phyloP scores from a whole-genome alignment of 2,113 vertebrate species.

The Neodontobutis hainanensis region DNA sequence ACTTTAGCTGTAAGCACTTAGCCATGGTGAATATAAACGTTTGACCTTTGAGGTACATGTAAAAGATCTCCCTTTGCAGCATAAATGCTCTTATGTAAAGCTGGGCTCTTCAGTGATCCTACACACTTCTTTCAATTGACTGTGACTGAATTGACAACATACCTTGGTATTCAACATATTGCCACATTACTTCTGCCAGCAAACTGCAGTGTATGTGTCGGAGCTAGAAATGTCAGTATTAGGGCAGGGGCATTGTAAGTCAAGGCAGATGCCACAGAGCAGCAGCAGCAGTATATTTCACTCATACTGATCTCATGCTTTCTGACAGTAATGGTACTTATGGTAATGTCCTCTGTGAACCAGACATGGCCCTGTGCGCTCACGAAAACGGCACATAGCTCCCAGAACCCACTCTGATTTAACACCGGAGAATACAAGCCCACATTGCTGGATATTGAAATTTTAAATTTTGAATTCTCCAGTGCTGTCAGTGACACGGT shows the following conservation, averaged over 20 bases:
- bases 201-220: conserved; percentile 40
- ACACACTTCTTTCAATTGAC: conserved; percentile 2
- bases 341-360: conserved; percentile 69
- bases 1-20: background rate
- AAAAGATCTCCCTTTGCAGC: background rate
- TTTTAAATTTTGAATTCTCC: conserved; percentile 46
- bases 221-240: conserved; percentile 56
- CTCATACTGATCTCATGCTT: conserved; percentile 65
- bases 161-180: conserved; percentile 31
- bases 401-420: conserved; percentile 57
- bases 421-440: conserved; percentile 36
- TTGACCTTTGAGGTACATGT: conserved; percentile 8
- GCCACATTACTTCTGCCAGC: conserved; percentile 45
- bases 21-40: background rate
- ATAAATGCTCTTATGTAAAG: background rate
- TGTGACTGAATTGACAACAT: conserved; percentile 32
- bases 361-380: conserved; percentile 57
- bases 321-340: conserved; percentile 74
- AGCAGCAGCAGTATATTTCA: conserved; percentile 57
- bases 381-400: conserved; percentile 46
- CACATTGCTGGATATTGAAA: conserved; percentile 38
- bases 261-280: conserved; percentile 54
- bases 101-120: background rate
- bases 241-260: conserved; percentile 58
- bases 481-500: conserved; percentile 15